Evolutionary conservation across 2,797 vertebrate genomes (phyloP).

Genomic region (Caiman crocodilus): DNA sequence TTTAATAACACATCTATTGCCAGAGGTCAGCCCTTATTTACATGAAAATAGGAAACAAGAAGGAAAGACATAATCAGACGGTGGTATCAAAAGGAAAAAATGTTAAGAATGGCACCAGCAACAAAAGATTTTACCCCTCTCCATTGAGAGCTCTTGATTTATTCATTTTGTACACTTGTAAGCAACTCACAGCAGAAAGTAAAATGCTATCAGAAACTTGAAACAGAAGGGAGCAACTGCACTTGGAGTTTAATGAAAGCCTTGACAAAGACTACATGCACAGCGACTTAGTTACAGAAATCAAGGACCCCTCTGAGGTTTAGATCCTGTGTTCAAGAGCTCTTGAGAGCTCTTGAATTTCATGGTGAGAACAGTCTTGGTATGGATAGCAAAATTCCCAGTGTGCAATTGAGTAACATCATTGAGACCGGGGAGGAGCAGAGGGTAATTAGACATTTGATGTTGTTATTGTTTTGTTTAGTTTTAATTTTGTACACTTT

Average conservation of each 20-base stretch:
- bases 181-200: slow-evolving; percentile 2
- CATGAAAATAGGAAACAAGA: slow-evolving; percentile 23
- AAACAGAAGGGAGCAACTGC: background rate
- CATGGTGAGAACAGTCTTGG: background rate
- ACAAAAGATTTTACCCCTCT: slow-evolving; percentile 23
- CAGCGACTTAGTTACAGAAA: background rate
- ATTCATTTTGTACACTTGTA: slow-evolving; percentile 15
- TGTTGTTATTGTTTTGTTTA: background rate
- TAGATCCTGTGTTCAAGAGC: background rate
- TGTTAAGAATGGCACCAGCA: slow-evolving; percentile 18
- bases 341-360: background rate
- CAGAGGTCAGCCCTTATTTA: slow-evolving; percentile 52
- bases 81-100: slow-evolving; percentile 35
- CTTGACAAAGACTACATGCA: background rate
- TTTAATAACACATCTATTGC: slow-evolving; percentile 45
- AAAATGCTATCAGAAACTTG: background rate
- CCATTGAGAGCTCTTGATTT: slow-evolving; percentile 31
- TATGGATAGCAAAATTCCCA: background rate
- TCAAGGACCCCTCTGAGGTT: background rate
- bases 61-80: slow-evolving; percentile 20
- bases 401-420: background rate
- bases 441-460: background rate
- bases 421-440: background rate
- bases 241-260: background rate
- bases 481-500: background rate